phyloP scores from a whole-genome alignment of 2,797 vertebrate genomes.

The Sebastes diploproa region DNA sequence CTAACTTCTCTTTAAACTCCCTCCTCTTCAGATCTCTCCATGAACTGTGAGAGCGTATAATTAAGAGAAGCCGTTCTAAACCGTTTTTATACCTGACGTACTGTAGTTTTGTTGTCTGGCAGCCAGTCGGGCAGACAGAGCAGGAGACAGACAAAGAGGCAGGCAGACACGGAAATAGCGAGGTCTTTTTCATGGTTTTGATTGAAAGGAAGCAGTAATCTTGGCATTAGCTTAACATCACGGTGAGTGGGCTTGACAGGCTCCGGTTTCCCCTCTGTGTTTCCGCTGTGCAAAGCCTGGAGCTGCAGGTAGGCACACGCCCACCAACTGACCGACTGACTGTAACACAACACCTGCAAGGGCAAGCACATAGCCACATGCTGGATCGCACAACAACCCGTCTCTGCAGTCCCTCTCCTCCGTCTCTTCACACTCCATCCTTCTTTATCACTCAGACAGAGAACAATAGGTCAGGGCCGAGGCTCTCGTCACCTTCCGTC shows the following conservation, averaged over 20 bases:
- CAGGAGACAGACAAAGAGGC: constrained; percentile 34
- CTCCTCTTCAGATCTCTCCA: constrained; percentile 14
- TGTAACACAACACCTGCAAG: constrained; percentile 56
- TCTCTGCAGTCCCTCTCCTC: constrained; percentile 10
- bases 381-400: constrained; percentile 22
- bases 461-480: constrained; percentile 46
- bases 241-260: constrained; percentile 36
- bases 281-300: constrained; percentile 28
- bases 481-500: constrained; percentile 34
- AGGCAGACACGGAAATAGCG: constrained; percentile 13
- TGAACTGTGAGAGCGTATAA: constrained; percentile 21
- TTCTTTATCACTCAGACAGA: constrained; percentile 49
- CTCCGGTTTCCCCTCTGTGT: constrained; percentile 47
- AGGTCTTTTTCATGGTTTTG: constrained; percentile 27
- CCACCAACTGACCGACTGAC: constrained; percentile 50
- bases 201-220: constrained; percentile 63
- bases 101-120: constrained; percentile 41
- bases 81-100: constrained; percentile 8
- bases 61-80: constrained; percentile 36
- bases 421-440: constrained; percentile 37
- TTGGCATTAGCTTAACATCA: constrained; percentile 55
- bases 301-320: constrained; percentile 59
- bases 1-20: constrained; percentile 36
- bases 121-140: constrained; percentile 39
- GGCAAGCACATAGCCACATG: constrained; percentile 29